These are phyloP conservation scores for Melitaea athalia DNA, from an alignment of 2,888 invertebrate genomes.

Conservation along the genomic window DNA sequence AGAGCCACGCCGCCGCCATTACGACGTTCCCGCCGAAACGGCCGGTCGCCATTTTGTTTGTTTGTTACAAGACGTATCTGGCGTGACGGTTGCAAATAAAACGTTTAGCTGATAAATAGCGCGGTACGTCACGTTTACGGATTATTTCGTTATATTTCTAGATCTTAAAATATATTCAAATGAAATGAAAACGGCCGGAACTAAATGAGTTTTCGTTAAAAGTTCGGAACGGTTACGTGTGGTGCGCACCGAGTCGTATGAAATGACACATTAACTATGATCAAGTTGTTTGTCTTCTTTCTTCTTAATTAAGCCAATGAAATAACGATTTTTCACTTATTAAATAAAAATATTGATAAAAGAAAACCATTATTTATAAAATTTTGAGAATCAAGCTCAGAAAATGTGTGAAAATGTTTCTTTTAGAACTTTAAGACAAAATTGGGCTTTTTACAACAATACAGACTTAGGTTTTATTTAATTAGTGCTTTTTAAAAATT, in stretches of 20 bases:
- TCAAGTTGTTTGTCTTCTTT: too few species aligned
- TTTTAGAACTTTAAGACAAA: too few species aligned
- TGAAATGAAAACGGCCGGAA: conserved; percentile 51
- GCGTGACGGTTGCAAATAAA: conserved; percentile 62
- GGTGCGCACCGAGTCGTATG: not conserved
- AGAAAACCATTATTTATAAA: too few species aligned
- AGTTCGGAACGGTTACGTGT: conserved; percentile 16
- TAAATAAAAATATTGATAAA: too few species aligned
- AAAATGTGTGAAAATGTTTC: too few species aligned
- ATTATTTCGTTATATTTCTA: conserved; percentile 26
- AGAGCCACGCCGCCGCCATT: conserved; percentile 61
- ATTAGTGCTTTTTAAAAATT: too few species aligned
- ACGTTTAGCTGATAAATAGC: conserved; percentile 69
- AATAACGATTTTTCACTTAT: not conserved
- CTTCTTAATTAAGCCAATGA: not conserved
- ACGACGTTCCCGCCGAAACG: conserved; percentile 51
- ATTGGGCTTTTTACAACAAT: too few species aligned
- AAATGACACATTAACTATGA: too few species aligned
- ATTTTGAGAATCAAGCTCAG: too few species aligned
- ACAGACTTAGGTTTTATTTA: too few species aligned
- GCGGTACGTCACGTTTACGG: conserved; percentile 13
- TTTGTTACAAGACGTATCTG: conserved; percentile 58
- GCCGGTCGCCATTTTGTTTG: conserved; percentile 36
- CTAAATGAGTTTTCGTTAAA: conserved; percentile 55
- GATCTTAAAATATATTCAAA: conserved; percentile 22